Evolutionary conservation across 2,888 invertebrate species (phyloP).

Genomic region (Amaurobius ferox): DNA sequence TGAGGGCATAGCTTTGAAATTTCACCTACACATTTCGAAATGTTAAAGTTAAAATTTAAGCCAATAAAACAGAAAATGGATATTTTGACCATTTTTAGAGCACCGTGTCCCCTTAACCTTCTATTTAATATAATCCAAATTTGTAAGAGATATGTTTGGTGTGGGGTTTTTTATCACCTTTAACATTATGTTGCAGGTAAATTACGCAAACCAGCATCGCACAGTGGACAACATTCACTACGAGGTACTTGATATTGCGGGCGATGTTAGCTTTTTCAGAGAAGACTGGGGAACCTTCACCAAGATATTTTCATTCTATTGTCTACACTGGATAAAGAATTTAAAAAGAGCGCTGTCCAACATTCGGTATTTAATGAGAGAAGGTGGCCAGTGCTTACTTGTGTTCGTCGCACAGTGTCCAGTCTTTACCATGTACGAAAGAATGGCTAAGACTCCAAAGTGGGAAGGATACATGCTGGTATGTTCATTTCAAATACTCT

Average conservation of each 20-base stretch:
- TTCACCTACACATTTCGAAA: no score
- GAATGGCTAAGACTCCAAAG: slow-evolving; percentile 80
- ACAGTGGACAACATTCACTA: slow-evolving; percentile 40
- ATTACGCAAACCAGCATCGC: slow-evolving; percentile 43
- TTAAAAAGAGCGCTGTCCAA: slow-evolving; percentile 84
- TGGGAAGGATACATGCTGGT: slow-evolving; percentile 84
- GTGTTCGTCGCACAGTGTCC: slow-evolving; percentile 84
- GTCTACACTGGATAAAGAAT: slow-evolving; percentile 87
- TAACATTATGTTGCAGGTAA: slow-evolving; percentile 16
- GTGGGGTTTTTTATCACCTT: no score
- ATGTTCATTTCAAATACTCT: slow-evolving; percentile 51
- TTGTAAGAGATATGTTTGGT: no score
- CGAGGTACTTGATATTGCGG: slow-evolving; percentile 64
- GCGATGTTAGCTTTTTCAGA: slow-evolving; percentile 41
- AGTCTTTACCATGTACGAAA: slow-evolving; percentile 84
- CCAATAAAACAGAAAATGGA: no score
- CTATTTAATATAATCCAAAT: no score
- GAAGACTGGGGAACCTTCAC: slow-evolving; percentile 63
- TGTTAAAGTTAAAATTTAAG: no score
- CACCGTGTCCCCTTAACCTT: no score
- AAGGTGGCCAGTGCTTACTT: slow-evolving; percentile 84
- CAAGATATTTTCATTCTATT: slow-evolving; percentile 84
- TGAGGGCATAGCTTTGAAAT: no score
- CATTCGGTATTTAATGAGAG: slow-evolving; percentile 83
- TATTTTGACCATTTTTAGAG: no score